Conservation (phyloP, 2,888 invertebrate species). For the Andrena bucephala region DNA sequence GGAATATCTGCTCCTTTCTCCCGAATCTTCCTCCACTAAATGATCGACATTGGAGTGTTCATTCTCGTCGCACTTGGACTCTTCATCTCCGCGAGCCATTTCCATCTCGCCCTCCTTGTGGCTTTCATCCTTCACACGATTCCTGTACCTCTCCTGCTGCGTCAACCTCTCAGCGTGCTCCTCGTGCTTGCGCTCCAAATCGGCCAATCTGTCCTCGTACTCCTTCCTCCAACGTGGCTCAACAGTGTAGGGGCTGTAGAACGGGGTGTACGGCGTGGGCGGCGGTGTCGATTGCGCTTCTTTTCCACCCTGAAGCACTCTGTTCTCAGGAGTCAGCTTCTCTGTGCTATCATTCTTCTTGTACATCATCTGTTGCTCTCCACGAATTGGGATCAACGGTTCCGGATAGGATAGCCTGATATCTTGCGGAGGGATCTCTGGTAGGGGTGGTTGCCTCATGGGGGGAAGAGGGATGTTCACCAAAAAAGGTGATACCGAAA, state of each 20-base stretch:
- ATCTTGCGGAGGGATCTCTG: constrained; percentile 42
- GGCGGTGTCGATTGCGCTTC: constrained; percentile 58
- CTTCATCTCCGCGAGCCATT: not conserved
- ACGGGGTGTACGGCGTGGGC: not conserved
- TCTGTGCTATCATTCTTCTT: constrained; percentile 71
- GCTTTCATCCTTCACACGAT: constrained; percentile 46
- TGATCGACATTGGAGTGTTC: constrained; percentile 42
- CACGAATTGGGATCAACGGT: constrained; percentile 27
- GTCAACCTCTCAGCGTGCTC: constrained; percentile 68
- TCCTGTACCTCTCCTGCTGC: constrained; percentile 66
- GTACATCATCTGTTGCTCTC: constrained; percentile 60
- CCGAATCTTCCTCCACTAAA: constrained; percentile 54
- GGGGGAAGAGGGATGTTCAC: constrained; percentile 81
- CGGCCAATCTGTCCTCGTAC: constrained; percentile 68
- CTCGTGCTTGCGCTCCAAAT: constrained; percentile 71
- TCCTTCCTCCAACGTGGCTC: constrained; percentile 73
- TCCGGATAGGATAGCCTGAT: constrained; percentile 39
- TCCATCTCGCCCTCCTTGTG: constrained; percentile 51
- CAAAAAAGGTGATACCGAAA: constrained; percentile 73
- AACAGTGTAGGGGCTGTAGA: not conserved
- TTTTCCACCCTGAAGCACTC: constrained; percentile 69
- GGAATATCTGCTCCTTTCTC: constrained; percentile 48
- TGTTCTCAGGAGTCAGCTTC: constrained; percentile 71
- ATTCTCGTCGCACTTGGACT: constrained; percentile 17
- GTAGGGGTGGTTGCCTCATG: constrained; percentile 74